Evolutionary conservation across 2,888 invertebrate species (phyloP), one percentile per base, ranked within the genome.

Genomic region (Cantharis rustica): DNA sequence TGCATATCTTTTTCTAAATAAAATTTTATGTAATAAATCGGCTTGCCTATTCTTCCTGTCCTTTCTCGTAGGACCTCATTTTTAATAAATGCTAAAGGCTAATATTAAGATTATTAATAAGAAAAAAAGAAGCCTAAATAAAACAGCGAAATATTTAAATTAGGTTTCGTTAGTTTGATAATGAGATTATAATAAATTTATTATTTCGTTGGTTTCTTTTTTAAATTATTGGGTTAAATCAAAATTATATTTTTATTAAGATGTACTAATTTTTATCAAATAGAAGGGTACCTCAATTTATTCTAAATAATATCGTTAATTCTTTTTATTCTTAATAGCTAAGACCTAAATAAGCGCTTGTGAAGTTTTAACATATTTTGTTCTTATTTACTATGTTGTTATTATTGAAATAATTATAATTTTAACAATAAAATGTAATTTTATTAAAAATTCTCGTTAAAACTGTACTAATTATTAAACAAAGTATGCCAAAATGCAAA

Each of bases 41-140:
- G 85, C 85, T 86, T 85, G 82, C 84, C 83, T 83, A 84, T 84
- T 85, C 86, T 86, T 86, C 85, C 85, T 82, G 80, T 83, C 80
- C 81, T 80, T 77, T 80, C 73, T 78, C 74, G 69, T 66, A 68
- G 75, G 78, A 78, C 75, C 69, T 69, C 73, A 76, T 78, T 75
- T 78, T 78, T 77, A 72, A 69, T 72, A 77, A 70, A 72, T 75
- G 69, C 69, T 72, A 73, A 78, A 71, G 17, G 64, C 70, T 73
- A 75, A 72, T 72, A 16, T 16, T 75, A 76, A 75, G 78, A 75
- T 78, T 75, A 78, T 75, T 78, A 78, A 76, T 72, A 75, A 75
- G 62, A 75, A 78, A 69, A n/a, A 31, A 71, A 70, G 75, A 78
- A 78, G 75, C 73, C 78, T 76, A 75, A 78, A 73, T 70, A 61